phyloP scores from a whole-genome alignment of 2,888 invertebrate species.

The Cantharis lateralis region DNA sequence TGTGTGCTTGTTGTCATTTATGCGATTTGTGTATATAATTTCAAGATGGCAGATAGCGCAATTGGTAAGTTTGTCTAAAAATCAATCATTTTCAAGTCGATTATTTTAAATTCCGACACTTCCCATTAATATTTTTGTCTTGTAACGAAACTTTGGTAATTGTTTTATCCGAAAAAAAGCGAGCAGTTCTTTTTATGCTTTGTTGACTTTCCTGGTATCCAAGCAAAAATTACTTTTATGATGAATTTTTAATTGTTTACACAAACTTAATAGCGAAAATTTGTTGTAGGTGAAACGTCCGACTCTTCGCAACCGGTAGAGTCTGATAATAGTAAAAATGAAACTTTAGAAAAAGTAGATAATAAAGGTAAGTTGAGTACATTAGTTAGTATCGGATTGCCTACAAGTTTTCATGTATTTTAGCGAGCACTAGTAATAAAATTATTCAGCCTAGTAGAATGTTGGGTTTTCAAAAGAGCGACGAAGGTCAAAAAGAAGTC shows the following conservation, averaged over 20 bases:
- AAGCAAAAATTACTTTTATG: not conserved
- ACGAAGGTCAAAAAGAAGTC: not conserved
- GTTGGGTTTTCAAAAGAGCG: not conserved
- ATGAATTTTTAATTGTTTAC: not conserved
- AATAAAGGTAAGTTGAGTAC: not conserved
- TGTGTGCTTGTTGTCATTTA: not conserved
- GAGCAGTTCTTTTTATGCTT: not conserved
- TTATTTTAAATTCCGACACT: not conserved
- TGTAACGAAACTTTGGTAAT: not conserved
- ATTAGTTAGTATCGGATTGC: not conserved
- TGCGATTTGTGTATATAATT: slow-evolving; percentile 6
- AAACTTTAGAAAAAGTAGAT: not conserved
- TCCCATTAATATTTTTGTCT: not conserved
- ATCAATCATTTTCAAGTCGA: not conserved
- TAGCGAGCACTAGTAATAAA: not conserved
- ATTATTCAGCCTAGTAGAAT: not conserved
- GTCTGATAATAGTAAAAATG: not conserved
- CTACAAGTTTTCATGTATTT: not conserved
- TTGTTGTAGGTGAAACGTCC: not conserved
- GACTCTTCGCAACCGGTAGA: not conserved
- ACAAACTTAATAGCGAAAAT: not conserved
- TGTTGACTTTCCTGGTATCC: not conserved
- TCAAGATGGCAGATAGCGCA: slow-evolving; percentile 43
- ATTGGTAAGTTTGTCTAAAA: slow-evolving; percentile 40
- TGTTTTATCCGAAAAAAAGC: not conserved